These are phyloP conservation scores for Coptodon bakossiorum DNA, from an alignment of 2,113 vertebrate species.

Conservation along the genomic window DNA sequence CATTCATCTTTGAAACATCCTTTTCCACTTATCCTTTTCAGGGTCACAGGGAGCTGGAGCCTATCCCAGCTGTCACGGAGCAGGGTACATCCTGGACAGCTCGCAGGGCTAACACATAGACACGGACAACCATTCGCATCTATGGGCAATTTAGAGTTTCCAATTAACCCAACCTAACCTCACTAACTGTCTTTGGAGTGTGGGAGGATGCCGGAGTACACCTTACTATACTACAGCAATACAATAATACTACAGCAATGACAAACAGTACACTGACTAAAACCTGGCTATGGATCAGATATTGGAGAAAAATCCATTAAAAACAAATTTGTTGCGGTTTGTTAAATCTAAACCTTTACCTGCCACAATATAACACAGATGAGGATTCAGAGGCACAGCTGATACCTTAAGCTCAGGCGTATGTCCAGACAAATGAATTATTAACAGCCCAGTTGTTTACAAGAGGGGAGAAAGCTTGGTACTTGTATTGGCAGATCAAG, in stretches of 20 bases:
- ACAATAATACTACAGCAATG: neutral
- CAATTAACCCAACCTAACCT: neutral
- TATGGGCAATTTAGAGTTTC: neutral
- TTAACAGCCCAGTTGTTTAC: neutral
- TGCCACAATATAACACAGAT: neutral
- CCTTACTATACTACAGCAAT: neutral
- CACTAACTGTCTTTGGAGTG: neutral
- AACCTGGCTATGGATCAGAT: neutral
- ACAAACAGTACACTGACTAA: neutral
- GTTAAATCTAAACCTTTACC: neutral
- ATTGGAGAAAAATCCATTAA: neutral
- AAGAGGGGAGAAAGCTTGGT: neutral
- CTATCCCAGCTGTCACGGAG: neutral
- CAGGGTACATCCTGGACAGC: neutral
- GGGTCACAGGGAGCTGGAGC: neutral
- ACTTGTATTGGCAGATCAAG: neutral
- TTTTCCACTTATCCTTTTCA: neutral
- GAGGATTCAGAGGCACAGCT: neutral
- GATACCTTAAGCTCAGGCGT: neutral
- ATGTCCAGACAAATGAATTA: neutral
- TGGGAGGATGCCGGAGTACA: rapidly evolving
- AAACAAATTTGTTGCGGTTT: neutral
- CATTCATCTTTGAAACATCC: neutral
- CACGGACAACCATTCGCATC: rapidly evolving
- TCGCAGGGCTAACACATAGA: neutral